Evolutionary conservation across 2,113 vertebrate species (phyloP).

Genomic region (Nothocercus nigrocapillus): DNA sequence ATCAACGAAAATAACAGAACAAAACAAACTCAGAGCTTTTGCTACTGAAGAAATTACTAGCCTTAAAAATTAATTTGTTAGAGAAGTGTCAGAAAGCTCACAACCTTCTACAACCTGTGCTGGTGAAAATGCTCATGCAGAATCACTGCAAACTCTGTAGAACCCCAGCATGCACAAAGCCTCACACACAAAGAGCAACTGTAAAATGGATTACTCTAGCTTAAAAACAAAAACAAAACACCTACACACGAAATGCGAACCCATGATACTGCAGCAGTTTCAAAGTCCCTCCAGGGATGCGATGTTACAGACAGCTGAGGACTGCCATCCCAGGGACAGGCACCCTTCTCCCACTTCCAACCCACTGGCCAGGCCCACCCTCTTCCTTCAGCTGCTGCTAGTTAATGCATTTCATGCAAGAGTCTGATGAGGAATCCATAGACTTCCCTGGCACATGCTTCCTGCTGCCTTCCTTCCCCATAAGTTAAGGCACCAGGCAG

Average conservation of each 20-base stretch:
- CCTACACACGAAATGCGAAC: neutral
- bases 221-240: neutral
- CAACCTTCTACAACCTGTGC: neutral
- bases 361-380: neutral
- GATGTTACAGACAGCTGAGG: fast-evolving
- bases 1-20: neutral
- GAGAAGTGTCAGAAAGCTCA: neutral
- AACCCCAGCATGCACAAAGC: neutral
- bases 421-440: neutral
- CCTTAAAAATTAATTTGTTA: neutral
- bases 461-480: neutral
- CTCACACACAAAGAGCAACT: neutral
- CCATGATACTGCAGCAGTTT: neutral
- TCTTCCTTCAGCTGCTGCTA: neutral
- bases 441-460: neutral
- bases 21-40: neutral
- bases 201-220: neutral
- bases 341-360: neutral
- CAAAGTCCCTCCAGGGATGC: neutral
- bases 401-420: neutral
- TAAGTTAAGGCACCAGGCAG: neutral
- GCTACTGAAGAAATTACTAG: neutral
- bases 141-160: neutral
- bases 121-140: neutral
- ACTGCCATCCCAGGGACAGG: neutral